Evolutionary conservation across 2,113 vertebrate species (phyloP).

Genomic region (Hirundichthys speculiger): DNA sequence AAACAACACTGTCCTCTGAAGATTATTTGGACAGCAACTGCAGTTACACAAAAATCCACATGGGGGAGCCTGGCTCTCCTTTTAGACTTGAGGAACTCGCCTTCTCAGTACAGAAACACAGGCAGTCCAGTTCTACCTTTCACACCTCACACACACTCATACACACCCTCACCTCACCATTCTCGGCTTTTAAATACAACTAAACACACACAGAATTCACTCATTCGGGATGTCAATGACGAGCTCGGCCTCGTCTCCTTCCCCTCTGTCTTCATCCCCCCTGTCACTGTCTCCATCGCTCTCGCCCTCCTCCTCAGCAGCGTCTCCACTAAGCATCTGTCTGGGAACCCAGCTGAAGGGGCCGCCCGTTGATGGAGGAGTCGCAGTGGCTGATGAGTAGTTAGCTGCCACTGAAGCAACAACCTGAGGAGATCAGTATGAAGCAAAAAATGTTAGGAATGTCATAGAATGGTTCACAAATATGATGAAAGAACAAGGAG

Average conservation of each 20-base stretch:
- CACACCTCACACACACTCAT: background rate
- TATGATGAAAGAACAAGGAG: background rate
- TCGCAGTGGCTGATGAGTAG: slow-evolving; percentile 71
- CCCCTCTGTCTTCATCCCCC: slow-evolving; percentile 82
- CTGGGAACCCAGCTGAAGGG: slow-evolving; percentile 85
- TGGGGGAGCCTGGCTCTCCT: slow-evolving; percentile 26
- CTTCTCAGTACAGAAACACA: slow-evolving; percentile 10
- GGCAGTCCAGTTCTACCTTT: slow-evolving; percentile 4
- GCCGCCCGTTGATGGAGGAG: slow-evolving; percentile 62
- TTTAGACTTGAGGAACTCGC: too few relatives aligned
- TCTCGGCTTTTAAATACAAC: slow-evolving; percentile 28
- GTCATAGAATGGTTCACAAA: background rate
- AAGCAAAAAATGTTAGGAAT: background rate
- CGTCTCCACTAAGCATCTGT: slow-evolving; percentile 84
- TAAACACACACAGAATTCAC: slow-evolving; percentile 56
- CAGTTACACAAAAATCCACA: slow-evolving; percentile 48
- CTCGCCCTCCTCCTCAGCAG: slow-evolving; percentile 82
- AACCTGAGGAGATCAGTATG: slow-evolving; percentile 63
- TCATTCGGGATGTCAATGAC: slow-evolving; percentile 86
- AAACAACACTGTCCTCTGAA: slow-evolving; percentile 8
- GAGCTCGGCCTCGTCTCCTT: slow-evolving; percentile 83
- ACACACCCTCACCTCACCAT: slow-evolving; percentile 1
- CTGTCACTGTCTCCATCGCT: slow-evolving; percentile 82
- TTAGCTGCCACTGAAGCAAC: slow-evolving; percentile 75
- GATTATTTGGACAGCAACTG: slow-evolving; percentile 31